phyloP scores from a whole-genome alignment of 2,113 vertebrate species.

The Rhinolophus sinicus region DNA sequence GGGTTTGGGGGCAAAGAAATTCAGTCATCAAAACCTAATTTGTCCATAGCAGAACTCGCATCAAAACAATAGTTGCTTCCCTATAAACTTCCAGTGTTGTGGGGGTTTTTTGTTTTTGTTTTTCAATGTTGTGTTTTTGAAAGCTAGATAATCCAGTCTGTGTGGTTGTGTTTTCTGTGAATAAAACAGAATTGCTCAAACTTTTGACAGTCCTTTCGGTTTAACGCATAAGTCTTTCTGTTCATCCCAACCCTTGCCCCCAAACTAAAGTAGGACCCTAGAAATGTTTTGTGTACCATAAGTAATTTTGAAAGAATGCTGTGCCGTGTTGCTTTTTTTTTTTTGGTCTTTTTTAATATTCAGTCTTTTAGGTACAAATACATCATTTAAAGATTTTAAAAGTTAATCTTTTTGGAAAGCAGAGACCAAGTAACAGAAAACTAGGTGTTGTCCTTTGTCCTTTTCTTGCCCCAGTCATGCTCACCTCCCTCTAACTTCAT shows the following conservation, averaged over 20 bases:
- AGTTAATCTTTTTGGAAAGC: slow-evolving; percentile 5
- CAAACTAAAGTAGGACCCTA: background rate
- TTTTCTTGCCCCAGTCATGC: accelerated
- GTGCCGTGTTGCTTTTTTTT: background rate
- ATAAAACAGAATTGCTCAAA: background rate
- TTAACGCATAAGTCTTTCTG: background rate
- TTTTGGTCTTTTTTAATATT: background rate
- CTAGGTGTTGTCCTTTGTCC: accelerated
- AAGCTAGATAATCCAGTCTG: background rate
- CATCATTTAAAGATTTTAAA: background rate
- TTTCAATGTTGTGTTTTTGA: background rate
- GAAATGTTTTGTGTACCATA: background rate
- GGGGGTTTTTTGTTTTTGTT: no score
- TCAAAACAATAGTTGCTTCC: background rate
- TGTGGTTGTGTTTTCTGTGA: background rate
- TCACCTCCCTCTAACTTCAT: accelerated
- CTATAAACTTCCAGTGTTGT: no score
- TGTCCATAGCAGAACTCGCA: background rate
- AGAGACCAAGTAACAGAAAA: background rate
- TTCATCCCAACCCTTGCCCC: no score
- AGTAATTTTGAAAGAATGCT: background rate
- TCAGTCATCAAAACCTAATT: background rate
- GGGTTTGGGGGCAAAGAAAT: background rate
- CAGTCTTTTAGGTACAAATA: background rate
- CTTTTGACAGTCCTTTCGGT: background rate